A percentile compares a stretch with the other conserved stretches of the same genome.
Evolutionary conservation across 2,797 vertebrate genomes (phyloP).

Genomic region (Masticophis lateralis): DNA sequence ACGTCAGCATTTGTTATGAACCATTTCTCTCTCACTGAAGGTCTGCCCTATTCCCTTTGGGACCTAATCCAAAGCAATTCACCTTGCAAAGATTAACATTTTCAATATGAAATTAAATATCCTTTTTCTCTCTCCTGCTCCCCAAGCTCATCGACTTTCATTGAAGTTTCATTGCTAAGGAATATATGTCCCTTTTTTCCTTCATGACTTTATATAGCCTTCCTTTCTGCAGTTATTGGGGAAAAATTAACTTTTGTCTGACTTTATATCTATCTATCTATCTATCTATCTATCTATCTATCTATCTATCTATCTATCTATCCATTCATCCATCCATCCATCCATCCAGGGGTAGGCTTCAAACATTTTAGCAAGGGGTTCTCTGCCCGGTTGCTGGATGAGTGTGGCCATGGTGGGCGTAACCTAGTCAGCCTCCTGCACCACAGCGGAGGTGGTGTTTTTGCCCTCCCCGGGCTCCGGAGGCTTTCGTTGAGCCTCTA

Average conservation of each 20-base stretch:
- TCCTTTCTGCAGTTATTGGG: background rate
- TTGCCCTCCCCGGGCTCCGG: too few relatives aligned
- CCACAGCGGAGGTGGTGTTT: too few relatives aligned
- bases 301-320: background rate
- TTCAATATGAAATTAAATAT: constrained; percentile 34
- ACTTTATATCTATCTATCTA: rapidly evolving
- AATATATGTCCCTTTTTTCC: background rate
- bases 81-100: constrained; percentile 32
- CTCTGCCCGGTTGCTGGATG: too few relatives aligned
- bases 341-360: too few relatives aligned
- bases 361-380: too few relatives aligned
- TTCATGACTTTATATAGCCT: background rate
- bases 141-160: background rate
- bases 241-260: background rate
- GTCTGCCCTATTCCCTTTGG: constrained; percentile 47
- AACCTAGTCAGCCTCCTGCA: too few relatives aligned
- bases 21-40: constrained; percentile 27
- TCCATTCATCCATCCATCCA: background rate
- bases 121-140: background rate
- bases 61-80: constrained; percentile 28
- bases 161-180: background rate
- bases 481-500: too few relatives aligned
- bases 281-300: background rate
- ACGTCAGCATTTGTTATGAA: constrained; percentile 26
- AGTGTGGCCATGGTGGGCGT: too few relatives aligned